These are phyloP conservation scores for Microtus oregoni DNA, from an alignment of 2,113 vertebrate genomes.

Conservation along the genomic window DNA sequence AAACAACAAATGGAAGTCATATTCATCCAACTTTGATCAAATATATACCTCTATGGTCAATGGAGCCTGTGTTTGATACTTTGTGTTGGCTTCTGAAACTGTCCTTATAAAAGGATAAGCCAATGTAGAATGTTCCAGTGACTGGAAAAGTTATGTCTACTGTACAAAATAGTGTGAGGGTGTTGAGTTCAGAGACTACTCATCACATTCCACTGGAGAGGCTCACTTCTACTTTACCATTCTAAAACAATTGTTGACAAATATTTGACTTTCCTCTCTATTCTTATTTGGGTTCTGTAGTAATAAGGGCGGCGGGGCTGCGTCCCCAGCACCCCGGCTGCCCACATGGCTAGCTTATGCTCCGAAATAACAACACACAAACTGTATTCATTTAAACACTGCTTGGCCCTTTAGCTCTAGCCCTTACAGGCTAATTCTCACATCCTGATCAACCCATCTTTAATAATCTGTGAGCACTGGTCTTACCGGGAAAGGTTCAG, in stretches of 20 bases:
- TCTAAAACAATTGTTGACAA: background rate
- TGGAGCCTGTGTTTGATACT: background rate
- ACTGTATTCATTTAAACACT: too few species aligned
- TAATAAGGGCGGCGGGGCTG: too few species aligned
- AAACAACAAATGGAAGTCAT: constrained; percentile 24
- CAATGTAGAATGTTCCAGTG: constrained; percentile 31
- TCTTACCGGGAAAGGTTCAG: too few species aligned
- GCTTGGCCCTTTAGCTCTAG: too few species aligned
- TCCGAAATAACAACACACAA: too few species aligned
- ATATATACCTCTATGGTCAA: background rate
- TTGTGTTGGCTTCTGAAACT: background rate
- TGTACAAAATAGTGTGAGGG: constrained; percentile 20
- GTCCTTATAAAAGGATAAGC: background rate
- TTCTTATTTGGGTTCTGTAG: background rate
- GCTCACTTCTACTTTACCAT: constrained; percentile 12
- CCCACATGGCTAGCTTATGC: too few species aligned
- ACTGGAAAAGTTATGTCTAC: constrained; percentile 23
- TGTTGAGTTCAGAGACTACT: background rate
- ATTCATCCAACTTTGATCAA: constrained; percentile 47
- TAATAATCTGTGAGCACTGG: too few species aligned
- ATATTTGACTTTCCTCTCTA: constrained; percentile 4
- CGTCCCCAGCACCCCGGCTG: too few species aligned
- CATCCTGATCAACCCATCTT: too few species aligned
- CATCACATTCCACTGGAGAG: constrained; percentile 51
- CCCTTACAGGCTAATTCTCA: too few species aligned